A percentile compares a stretch with the other conserved stretches of the same genome.
phyloP scores from a whole-genome alignment of 2,888 invertebrate species.

The Sphaerophoria rueppellii region DNA sequence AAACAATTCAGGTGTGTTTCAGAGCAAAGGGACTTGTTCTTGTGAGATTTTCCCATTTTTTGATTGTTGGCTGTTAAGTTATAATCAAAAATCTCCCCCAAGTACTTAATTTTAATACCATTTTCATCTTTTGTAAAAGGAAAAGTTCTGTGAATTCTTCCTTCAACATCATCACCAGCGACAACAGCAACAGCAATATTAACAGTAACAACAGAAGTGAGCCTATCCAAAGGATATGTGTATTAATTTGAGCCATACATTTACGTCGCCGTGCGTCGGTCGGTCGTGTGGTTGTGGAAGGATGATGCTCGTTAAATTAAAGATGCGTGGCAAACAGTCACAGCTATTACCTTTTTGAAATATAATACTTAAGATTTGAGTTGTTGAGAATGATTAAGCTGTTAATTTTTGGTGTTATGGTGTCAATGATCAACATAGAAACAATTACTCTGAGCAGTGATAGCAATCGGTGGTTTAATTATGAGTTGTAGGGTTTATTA shows the following conservation, averaged over 20 bases:
- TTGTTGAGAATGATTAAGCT: neutral
- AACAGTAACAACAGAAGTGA: neutral
- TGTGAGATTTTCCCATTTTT: slow-evolving; percentile 14
- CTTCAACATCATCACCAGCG: neutral
- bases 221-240: neutral
- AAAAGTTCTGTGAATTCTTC: neutral
- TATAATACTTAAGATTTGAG: neutral
- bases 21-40: slow-evolving; percentile 26
- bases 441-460: too few relatives aligned
- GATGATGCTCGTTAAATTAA: neutral
- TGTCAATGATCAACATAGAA: too few relatives aligned
- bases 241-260: slow-evolving; percentile 7
- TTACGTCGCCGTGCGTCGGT: neutral
- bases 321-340: slow-evolving; percentile 12
- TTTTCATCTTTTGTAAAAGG: slow-evolving; percentile 25
- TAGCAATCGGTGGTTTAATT: too few relatives aligned
- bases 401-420: neutral
- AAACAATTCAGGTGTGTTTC: slow-evolving; percentile 53
- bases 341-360: neutral
- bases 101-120: slow-evolving; percentile 36
- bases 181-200: neutral
- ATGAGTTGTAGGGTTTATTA: too few relatives aligned
- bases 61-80: neutral
- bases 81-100: slow-evolving; percentile 34
- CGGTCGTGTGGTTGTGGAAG: neutral